A percentile compares a stretch with the other conserved stretches of the same genome.
Conservation (phyloP, 35 echinoderm and acorn worm species). For the Apostichopus californicus region DNA sequence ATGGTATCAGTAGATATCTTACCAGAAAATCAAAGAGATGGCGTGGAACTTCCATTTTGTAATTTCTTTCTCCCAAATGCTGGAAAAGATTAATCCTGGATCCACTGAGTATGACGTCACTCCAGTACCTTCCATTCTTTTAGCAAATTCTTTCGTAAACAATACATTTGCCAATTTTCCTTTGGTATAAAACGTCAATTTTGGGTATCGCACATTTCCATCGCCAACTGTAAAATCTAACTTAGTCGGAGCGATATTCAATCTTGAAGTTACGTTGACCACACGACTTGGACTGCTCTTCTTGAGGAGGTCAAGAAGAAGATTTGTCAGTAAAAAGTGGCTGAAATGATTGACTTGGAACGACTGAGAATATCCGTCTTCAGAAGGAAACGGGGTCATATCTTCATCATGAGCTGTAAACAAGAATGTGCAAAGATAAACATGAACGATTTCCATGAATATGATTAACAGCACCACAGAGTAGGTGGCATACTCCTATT, state of each 20-base stretch:
- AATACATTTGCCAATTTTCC: slow-evolving; percentile 87
- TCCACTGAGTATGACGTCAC: slow-evolving; percentile 63
- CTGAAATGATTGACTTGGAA: slow-evolving; percentile 81
- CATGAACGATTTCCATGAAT: not conserved
- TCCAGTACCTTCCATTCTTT: slow-evolving; percentile 67
- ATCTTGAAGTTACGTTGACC: slow-evolving; percentile 62
- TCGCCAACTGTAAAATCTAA: slow-evolving; percentile 43
- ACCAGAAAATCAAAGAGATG: slow-evolving; percentile 20
- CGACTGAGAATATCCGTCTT: slow-evolving; percentile 60
- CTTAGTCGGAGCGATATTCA: slow-evolving; percentile 4
- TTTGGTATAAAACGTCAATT: slow-evolving; percentile 43
- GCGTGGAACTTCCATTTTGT: not conserved
- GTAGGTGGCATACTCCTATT: no score
- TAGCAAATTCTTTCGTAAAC: slow-evolving; percentile 71
- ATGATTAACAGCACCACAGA: no score
- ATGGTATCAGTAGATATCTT: not conserved
- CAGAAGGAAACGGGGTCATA: slow-evolving; percentile 14
- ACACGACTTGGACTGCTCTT: slow-evolving; percentile 77
- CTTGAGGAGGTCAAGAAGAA: slow-evolving; percentile 76
- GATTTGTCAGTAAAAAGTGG: slow-evolving; percentile 79
- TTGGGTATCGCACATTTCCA: slow-evolving; percentile 43
- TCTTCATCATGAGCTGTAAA: slow-evolving; percentile 11
- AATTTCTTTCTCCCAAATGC: slow-evolving; percentile 64
- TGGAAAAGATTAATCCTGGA: slow-evolving; percentile 65
- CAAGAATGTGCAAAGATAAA: not conserved